Conservation (phyloP, 2,797 vertebrate genomes). For the Neostethus bicornis region DNA sequence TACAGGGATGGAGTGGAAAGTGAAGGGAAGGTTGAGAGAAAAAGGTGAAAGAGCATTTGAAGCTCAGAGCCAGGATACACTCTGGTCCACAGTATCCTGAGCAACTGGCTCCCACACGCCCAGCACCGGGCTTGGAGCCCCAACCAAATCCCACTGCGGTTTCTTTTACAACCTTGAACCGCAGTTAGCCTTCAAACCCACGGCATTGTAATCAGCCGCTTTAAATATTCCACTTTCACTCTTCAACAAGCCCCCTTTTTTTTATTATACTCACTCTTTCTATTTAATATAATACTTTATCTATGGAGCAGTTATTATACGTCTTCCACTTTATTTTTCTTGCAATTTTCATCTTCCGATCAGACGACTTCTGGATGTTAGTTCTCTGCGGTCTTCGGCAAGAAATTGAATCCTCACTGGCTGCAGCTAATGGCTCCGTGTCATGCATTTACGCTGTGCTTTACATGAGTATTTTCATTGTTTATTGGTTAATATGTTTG, state of each 20-base stretch:
- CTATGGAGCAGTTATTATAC: slow-evolving; percentile 14
- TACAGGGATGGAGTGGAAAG: slow-evolving; percentile 13
- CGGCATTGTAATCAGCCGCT: slow-evolving; percentile 55
- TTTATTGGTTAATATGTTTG: slow-evolving; percentile 33
- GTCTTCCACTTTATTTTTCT: slow-evolving; percentile 35
- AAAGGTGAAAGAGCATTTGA: slow-evolving; percentile 46
- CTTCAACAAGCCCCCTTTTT: slow-evolving; percentile 43
- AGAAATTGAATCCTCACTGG: slow-evolving; percentile 23
- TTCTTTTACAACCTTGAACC: slow-evolving; percentile 81
- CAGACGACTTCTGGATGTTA: slow-evolving; percentile 29
- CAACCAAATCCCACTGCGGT: slow-evolving; percentile 72
- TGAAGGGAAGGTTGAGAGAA: slow-evolving; percentile 33
- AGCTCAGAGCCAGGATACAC: slow-evolving; percentile 51
- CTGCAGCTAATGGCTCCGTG: slow-evolving; percentile 18
- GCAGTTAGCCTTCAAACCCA: slow-evolving; percentile 69
- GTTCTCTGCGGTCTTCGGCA: slow-evolving; percentile 19
- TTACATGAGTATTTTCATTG: slow-evolving; percentile 26
- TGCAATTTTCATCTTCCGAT: slow-evolving; percentile 21
- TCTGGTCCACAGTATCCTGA: slow-evolving; percentile 53
- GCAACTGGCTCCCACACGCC: slow-evolving; percentile 58
- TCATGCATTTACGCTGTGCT: slow-evolving; percentile 16
- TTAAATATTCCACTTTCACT: slow-evolving; percentile 48
- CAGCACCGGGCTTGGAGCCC: slow-evolving; percentile 46
- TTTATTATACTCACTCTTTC: slow-evolving; percentile 48
- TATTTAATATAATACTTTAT: slow-evolving; percentile 28